Evolutionary conservation across 1,140 invertebrate species (phyloP), one percentile per base, ranked within the genome.

Genomic region (Drosophila hydei): DNA sequence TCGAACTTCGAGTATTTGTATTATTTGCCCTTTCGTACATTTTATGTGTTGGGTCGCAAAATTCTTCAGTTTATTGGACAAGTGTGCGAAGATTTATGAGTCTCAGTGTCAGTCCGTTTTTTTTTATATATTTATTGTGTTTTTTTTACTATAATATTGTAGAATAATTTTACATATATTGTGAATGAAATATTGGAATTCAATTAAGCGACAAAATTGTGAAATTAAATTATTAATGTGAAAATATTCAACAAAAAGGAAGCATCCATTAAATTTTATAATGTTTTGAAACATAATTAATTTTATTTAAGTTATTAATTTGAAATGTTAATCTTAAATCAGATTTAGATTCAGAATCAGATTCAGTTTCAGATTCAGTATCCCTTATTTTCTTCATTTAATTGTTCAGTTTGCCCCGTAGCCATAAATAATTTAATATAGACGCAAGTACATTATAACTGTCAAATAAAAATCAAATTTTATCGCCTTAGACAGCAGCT

Each of bases 31-130:
- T 54, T 61, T 62, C 65, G 65, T 38, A 16, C 25, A 25, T 23
- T 63, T 75, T 71, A 70, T 71, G 64, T 18, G 43, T 60, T 60
- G 43, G 30, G 8, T 18, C n/a, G 38, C 59, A 16, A 69, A 76
- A 58, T 60, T 63, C 55, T 59, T 27, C 45, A 63, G 36, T 79
- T 83, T 83, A 77, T 83, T 63, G 62, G 12, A 60, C 63, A 56
- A 54, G 60, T 68, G 48, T 64, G 64, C 21, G 54, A 50, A 75
- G 56, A 84, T 83, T 78, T 83, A 75, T 65, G 75, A 72, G 45
- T 21, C 51, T 42, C 63, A 43, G 68, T 61, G 60, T 54, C 38
- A 52, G 63, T 18, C 45, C 36, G 51, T 43, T 12, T 36, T 58
- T 71, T 43, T 58, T 70, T 51, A 5, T 43, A 70, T 42, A 65